These are phyloP conservation scores for Stichopus chloronotus DNA, from an alignment of 35 echinoderm and acorn worm genomes.

Conservation along the genomic window DNA sequence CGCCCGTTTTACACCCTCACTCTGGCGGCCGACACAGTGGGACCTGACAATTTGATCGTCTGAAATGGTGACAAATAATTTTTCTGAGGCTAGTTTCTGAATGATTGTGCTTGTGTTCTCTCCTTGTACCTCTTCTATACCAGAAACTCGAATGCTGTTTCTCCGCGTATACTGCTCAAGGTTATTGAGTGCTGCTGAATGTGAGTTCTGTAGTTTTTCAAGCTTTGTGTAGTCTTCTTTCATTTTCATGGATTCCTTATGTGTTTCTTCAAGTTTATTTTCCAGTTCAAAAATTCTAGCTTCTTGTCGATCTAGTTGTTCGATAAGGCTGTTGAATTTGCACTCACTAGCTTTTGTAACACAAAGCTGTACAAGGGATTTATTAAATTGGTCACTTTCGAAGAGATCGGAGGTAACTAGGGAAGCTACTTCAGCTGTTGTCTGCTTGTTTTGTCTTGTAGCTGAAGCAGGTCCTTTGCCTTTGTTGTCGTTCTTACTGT, in stretches of 20 bases:
- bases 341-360: not conserved
- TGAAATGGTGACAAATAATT: not conserved
- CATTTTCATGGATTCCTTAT: constrained; percentile 1
- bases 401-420: not conserved
- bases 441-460: not conserved
- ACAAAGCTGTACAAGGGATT: not conserved
- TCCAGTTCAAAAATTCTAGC: constrained; percentile 11
- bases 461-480: too few species aligned
- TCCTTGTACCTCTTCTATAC: constrained; percentile 40
- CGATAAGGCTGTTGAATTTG: not conserved
- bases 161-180: constrained; percentile 62
- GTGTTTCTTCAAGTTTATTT: not conserved
- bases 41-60: not conserved
- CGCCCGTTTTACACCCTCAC: too few species aligned
- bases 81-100: not conserved
- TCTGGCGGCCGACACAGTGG: not conserved
- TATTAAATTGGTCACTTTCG: not conserved
- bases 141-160: constrained; percentile 59
- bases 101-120: not conserved
- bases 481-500: too few species aligned
- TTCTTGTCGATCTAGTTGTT: constrained; percentile 13
- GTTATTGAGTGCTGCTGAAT: not conserved
- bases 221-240: not conserved
- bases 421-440: constrained; percentile 5
- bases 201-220: not conserved